Percentiles rank a stretch among this genome's conserved stretches.
These are phyloP conservation scores for Trissonchulus sp. DNA, from an alignment of 2,888 invertebrate species.

Conservation along the genomic window DNA sequence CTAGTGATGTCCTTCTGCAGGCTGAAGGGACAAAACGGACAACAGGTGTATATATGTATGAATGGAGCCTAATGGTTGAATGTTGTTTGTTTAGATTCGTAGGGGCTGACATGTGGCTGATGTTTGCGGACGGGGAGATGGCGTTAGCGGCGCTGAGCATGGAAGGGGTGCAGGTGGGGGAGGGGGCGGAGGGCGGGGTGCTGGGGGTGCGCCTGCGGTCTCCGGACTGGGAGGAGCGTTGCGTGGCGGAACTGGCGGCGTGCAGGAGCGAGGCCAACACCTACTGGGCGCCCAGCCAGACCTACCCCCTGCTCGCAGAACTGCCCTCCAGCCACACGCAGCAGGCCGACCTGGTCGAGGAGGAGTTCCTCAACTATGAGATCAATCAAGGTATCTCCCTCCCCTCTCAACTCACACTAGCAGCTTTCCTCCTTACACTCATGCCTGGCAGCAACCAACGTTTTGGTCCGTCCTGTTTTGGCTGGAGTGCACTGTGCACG, in stretches of 20 bases:
- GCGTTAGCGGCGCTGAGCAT: conserved; percentile 62
- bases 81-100: too few species aligned
- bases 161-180: conserved; percentile 50
- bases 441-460: too few species aligned
- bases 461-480: not conserved
- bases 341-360: not conserved
- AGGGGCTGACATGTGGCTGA: conserved; percentile 79
- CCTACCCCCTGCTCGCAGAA: not conserved
- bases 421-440: too few species aligned
- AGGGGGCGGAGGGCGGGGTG: conserved; percentile 4
- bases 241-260: not conserved
- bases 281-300: conserved; percentile 8
- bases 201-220: conserved; percentile 25
- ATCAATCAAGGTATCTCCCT: too few species aligned
- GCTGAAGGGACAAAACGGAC: too few species aligned
- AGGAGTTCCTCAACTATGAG: too few species aligned
- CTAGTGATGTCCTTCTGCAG: too few species aligned
- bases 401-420: too few species aligned
- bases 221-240: conserved; percentile 26
- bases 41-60: too few species aligned
- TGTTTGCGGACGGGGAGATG: conserved; percentile 80
- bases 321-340: not conserved
- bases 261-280: not conserved
- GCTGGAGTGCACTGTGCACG: not conserved
- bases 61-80: too few species aligned